A percentile compares a stretch with the other conserved stretches of the same genome.
Conservation (phyloP, 2,113 vertebrate species). For the Nerophis lumbriciformis region DNA sequence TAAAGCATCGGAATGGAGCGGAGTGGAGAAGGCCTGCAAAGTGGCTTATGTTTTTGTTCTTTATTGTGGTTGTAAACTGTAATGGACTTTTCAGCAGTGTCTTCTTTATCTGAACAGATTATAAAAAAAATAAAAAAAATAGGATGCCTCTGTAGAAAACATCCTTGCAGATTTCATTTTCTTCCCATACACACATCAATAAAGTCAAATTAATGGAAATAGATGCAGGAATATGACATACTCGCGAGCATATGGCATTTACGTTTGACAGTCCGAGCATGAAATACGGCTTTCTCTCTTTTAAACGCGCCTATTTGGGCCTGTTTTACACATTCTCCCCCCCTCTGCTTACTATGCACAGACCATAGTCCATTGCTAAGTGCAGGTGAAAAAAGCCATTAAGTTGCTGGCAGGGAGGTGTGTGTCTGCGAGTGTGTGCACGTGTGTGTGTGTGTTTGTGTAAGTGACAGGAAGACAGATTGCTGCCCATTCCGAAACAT, state of each 20-base stretch:
- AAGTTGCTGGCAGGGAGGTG: slow-evolving; percentile 46
- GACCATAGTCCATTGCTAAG: slow-evolving; percentile 49
- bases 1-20: slow-evolving; percentile 13
- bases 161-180: slow-evolving; percentile 25
- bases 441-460: slow-evolving; percentile 13
- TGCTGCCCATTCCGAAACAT: slow-evolving; percentile 66
- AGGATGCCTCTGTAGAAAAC: background rate
- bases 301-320: slow-evolving; percentile 10
- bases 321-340: slow-evolving; percentile 39
- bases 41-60: slow-evolving; percentile 6
- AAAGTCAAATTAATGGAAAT: slow-evolving; percentile 29
- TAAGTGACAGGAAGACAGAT: slow-evolving; percentile 71
- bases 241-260: slow-evolving; percentile 42
- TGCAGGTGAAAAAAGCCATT: slow-evolving; percentile 63
- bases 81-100: slow-evolving; percentile 20
- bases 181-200: slow-evolving; percentile 30
- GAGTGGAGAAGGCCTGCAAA: slow-evolving; percentile 16
- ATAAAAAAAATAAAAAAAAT: slow-evolving; percentile 5
- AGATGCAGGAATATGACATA: slow-evolving; percentile 33
- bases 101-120: slow-evolving; percentile 19
- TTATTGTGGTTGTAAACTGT: slow-evolving; percentile 21
- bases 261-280: slow-evolving; percentile 48
- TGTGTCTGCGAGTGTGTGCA: slow-evolving; percentile 10
- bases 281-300: slow-evolving; percentile 38
- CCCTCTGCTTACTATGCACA: slow-evolving; percentile 57